Base-by-base conservation (phyloP, 2,797 vertebrate genomes). In the Lacerta bilineata region DNA sequence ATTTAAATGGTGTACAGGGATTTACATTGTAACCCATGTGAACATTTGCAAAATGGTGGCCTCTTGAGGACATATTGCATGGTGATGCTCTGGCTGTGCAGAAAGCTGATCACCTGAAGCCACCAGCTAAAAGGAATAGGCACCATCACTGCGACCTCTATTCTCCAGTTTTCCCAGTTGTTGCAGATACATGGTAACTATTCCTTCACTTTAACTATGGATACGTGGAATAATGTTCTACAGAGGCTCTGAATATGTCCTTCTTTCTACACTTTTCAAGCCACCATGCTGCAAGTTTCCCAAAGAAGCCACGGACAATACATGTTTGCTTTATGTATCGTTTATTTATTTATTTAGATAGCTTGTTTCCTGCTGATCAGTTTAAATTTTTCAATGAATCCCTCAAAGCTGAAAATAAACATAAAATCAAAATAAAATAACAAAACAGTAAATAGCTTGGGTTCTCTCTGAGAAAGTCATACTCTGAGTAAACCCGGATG, bases 141-240 rank as follows among this genome's bases (percentile, higher is more conserved):
- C 50, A 46, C 15, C 68, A 33, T 50, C 41, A 9, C 66, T 36
- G 29, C 5, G 50, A 29, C 9, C 13, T 50, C 33, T 39, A 8
- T 81, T 81, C 59, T 39, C 25, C 36, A 41, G 25, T 33, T 68
- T 83, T 69, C 69, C 18, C 27, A 23, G 17, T 71, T 25, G n/a
- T 84, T 59, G 11, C 20, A 55, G 6, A 74, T 55, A 36, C 2
- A 8, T 33, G 46, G 15, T 43, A 61, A 33, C 78, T 8, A 23
- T 87, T 36, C 41, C 50, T 87, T 71, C 15, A 64, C 18, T 36
- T 79, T 79, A 68, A 23, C 18, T 66, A 50, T 86, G 64, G 75
- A 23, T 66, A 23, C 1, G 9, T 66, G 39, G 61, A 46, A 68
- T 78, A 86, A 72, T 29, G n/a, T 59, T 43, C 59, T 85, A 33